phyloP scores from a whole-genome alignment of 1,140 invertebrate genomes.

The Ylistrum balloti region DNA sequence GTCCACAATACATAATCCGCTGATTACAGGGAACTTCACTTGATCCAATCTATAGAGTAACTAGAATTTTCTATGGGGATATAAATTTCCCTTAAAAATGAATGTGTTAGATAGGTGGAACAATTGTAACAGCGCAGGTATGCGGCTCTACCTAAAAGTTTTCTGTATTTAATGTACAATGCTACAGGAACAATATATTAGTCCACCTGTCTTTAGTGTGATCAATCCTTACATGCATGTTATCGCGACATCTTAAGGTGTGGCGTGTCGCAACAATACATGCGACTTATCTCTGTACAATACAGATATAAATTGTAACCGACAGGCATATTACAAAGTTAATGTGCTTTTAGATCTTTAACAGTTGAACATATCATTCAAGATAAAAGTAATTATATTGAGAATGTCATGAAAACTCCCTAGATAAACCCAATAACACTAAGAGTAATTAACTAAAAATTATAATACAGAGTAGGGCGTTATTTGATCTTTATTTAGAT shows the following conservation, averaged over 20 bases:
- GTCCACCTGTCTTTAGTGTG: background rate
- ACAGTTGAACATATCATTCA: background rate
- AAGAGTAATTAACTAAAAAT: background rate
- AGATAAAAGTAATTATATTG: background rate
- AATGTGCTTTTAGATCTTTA: background rate
- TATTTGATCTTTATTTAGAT: slow-evolving; percentile 17
- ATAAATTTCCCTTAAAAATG: too few relatives aligned
- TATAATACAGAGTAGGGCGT: background rate
- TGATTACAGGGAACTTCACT: background rate
- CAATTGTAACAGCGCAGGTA: background rate
- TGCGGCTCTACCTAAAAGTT: background rate
- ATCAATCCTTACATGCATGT: background rate
- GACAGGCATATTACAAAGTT: background rate
- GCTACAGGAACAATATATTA: background rate
- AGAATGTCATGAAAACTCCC: background rate
- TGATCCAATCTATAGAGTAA: background rate
- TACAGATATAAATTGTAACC: background rate
- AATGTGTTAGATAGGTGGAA: background rate
- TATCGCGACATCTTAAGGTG: background rate
- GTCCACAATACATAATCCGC: too few relatives aligned
- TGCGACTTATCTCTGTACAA: background rate
- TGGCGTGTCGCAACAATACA: background rate
- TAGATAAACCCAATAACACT: background rate
- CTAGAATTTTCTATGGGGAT: too few relatives aligned
- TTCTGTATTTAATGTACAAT: background rate